These are phyloP conservation scores for Agonopterix heracliana DNA, from an alignment of 2,888 invertebrate species.

Conservation along the genomic window DNA sequence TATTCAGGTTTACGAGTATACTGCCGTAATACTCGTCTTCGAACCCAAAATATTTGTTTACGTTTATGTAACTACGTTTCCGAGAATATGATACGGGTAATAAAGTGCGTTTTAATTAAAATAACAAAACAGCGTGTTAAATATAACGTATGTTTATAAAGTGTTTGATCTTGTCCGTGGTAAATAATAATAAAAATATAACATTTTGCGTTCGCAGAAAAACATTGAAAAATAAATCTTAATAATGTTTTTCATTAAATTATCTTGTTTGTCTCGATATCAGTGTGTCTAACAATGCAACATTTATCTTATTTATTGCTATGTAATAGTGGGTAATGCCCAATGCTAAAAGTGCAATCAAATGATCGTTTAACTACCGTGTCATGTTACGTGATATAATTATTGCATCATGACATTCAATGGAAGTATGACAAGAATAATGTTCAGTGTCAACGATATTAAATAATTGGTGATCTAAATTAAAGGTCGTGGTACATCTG, in stretches of 20 bases:
- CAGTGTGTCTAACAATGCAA: no score
- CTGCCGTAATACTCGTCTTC: slow-evolving; percentile 18
- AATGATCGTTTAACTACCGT: slow-evolving; percentile 1
- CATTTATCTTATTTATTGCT: no score
- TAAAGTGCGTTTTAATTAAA: slow-evolving; percentile 4
- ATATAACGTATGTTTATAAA: background rate
- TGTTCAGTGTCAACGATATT: slow-evolving; percentile 5
- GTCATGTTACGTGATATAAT: slow-evolving; percentile 6
- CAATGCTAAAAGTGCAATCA: no score
- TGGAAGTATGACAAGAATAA: background rate
- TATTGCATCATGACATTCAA: background rate
- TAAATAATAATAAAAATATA: no score
- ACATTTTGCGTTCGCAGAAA: no score
- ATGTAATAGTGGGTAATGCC: no score
- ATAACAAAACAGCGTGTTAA: background rate
- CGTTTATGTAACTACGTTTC: slow-evolving; percentile 1
- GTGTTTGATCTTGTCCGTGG: slow-evolving; percentile 2
- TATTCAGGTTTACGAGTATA: slow-evolving; percentile 40
- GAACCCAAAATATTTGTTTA: slow-evolving; percentile 3
- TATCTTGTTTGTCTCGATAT: no score
- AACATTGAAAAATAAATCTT: no score
- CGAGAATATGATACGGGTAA: background rate
- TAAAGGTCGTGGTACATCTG: slow-evolving; percentile 3
- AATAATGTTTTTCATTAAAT: no score
- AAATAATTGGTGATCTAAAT: background rate